phyloP scores from a whole-genome alignment of 2,113 vertebrate genomes.

The Tauraco erythrolophus region DNA sequence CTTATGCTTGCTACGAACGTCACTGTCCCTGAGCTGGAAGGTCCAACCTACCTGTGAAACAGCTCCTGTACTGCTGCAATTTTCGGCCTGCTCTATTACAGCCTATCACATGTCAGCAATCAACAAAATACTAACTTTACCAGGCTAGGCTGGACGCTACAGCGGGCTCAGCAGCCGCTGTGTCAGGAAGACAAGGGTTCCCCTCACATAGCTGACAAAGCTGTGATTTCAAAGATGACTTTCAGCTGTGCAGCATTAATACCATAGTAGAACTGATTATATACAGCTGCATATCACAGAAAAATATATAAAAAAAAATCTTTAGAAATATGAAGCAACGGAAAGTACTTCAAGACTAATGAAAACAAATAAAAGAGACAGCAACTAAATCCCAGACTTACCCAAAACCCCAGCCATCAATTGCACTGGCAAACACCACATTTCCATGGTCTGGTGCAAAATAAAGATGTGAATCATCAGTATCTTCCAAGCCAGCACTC shows the following conservation, averaged over 20 bases:
- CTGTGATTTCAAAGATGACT: no score
- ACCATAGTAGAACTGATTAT: neutral
- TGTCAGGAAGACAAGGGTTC: neutral
- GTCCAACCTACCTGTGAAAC: neutral
- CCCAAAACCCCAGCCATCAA: constrained; percentile 98
- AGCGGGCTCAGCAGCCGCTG: neutral
- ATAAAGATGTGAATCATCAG: constrained; percentile 93
- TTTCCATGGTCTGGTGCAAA: constrained; percentile 97
- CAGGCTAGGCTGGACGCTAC: neutral
- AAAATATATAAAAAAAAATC: neutral
- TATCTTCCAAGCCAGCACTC: constrained; percentile 91
- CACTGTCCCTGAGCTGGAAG: neutral
- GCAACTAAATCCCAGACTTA: constrained; percentile 58
- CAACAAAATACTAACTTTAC: neutral
- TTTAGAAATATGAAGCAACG: neutral
- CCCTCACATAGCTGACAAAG: neutral
- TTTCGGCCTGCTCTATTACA: neutral
- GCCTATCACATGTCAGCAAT: neutral
- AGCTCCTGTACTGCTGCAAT: neutral
- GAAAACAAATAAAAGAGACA: neutral
- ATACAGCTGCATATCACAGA: neutral
- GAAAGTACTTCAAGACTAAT: neutral
- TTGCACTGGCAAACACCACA: constrained; percentile 92
- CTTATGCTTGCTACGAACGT: neutral
- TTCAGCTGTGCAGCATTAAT: neutral